Conservation (phyloP, 1,140 invertebrate genomes). For the Asbolus verrucosus region DNA sequence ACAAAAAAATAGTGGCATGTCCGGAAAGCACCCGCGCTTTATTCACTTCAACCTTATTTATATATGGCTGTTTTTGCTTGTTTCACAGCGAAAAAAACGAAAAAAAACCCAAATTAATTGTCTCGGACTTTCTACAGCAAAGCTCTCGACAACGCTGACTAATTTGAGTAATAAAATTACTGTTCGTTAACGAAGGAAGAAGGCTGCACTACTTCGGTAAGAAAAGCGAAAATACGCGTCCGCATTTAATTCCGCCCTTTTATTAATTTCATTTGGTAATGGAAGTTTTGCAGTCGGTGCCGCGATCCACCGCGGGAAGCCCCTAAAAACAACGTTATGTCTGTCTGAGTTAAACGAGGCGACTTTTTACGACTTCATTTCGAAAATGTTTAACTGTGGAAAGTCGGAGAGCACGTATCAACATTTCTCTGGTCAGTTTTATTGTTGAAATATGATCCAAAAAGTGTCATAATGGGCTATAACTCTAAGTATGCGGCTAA, state of each 20-base stretch:
- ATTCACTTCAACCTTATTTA: constrained; percentile 25
- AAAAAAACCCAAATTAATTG: constrained; percentile 41
- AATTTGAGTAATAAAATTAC: constrained; percentile 45
- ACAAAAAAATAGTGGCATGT: background rate
- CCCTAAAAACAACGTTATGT: too few species aligned
- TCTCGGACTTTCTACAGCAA: constrained; percentile 40
- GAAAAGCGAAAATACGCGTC: constrained; percentile 10
- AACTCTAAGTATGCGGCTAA: constrained; percentile 56
- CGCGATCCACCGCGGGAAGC: too few species aligned
- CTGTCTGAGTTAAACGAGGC: constrained; percentile 13
- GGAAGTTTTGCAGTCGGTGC: too few species aligned
- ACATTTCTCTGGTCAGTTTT: constrained; percentile 39
- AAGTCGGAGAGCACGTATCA: constrained; percentile 3
- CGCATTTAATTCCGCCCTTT: constrained; percentile 7
- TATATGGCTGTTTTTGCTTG: constrained; percentile 1
- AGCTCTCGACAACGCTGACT: constrained; percentile 37
- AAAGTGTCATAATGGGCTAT: constrained; percentile 47
- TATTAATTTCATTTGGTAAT: constrained; percentile 9
- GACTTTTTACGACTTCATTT: constrained; percentile 30
- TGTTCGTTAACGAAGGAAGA: constrained; percentile 35
- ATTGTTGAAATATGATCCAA: constrained; percentile 44
- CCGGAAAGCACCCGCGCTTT: constrained; percentile 17
- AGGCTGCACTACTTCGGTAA: constrained; percentile 13
- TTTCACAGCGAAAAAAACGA: constrained; percentile 7
- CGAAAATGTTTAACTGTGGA: constrained; percentile 12